phyloP scores from a whole-genome alignment of 2,888 invertebrate species.

The Epinotia ramella region DNA sequence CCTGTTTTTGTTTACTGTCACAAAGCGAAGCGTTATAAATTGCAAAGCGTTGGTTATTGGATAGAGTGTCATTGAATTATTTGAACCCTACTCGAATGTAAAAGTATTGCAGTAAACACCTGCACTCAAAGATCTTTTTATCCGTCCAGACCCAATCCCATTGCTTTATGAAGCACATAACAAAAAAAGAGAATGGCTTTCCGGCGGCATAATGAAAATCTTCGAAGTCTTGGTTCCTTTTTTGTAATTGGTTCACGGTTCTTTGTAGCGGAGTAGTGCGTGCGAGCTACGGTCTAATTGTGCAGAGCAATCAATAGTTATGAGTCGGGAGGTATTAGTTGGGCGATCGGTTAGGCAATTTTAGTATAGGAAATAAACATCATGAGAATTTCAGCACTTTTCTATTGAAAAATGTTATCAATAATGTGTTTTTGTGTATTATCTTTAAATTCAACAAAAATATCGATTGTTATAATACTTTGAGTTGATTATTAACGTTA shows the following conservation, averaged over 20 bases:
- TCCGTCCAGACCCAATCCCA: slow-evolving; percentile 53
- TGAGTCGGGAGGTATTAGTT: slow-evolving; percentile 53
- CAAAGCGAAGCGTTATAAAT: slow-evolving; percentile 11
- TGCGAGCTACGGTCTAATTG: slow-evolving; percentile 69
- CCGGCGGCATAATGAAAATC: slow-evolving; percentile 71
- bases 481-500: background rate
- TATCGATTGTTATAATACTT: background rate
- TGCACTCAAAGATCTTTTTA: slow-evolving; percentile 54
- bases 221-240: slow-evolving; percentile 72
- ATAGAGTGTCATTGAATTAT: background rate
- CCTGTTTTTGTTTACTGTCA: slow-evolving; percentile 57
- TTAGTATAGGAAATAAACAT: background rate
- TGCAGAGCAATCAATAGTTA: slow-evolving; percentile 77
- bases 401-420: background rate
- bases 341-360: background rate
- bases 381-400: background rate
- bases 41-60: background rate
- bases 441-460: background rate
- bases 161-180: slow-evolving; percentile 58
- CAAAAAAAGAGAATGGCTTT: slow-evolving; percentile 59
- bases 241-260: slow-evolving; percentile 76
- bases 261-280: slow-evolving; percentile 71
- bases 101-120: slow-evolving; percentile 45
- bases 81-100: slow-evolving; percentile 5
- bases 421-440: background rate